Evolutionary conservation across 2,888 invertebrate genomes (phyloP), one percentile per base, ranked within the genome.

Genomic region (Synanthedon formicaeformis): DNA sequence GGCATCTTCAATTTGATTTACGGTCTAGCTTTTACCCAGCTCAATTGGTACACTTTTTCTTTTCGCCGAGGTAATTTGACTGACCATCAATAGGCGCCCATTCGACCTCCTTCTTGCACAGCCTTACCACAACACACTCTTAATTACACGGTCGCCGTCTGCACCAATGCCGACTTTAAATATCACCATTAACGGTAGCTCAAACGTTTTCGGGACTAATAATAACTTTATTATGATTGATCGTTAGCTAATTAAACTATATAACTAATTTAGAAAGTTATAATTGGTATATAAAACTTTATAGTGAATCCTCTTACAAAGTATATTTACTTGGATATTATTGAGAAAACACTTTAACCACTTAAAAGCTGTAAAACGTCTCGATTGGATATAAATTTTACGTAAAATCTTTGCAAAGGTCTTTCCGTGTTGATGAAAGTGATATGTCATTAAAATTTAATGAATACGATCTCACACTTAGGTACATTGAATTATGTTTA

Each of bases 1-100:
- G 78, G 77, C 86, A 86, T 86, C 87, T 86, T 84, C 85, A 86
- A 84, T 87, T 86, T 86, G 86, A 86, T 86, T 86, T 86, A 87
- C 85, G 80, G 72, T 82, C 81, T 81, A 79, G 71, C 77, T 78
- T 75, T 78, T 78, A 78, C 78, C 78, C 73, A 75, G 77, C 76
- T 79, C 79, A 78, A 83, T 86, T 76, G 81, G 81, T 82, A 81
- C 74, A 85, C 85, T 86, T 86, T 86, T 86, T 83, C 81, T 85
- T 86, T 84, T 81, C 70, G 74, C 65, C 69, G 63, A 71, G 66
- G 73, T 78, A 75, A 80, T 78, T 80, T 77, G 68, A 76, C 73
- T 69, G 57, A 64, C 64, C 61, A 65, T 58, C 63, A 60, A 67
- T 68, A 67, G 63, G 52, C 58, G 60, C 54, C 55, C 61, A 58